Percentiles rank a stretch among this genome's conserved stretches.
phyloP scores from a whole-genome alignment of 2,888 invertebrate genomes.

The Agrochola litura region DNA sequence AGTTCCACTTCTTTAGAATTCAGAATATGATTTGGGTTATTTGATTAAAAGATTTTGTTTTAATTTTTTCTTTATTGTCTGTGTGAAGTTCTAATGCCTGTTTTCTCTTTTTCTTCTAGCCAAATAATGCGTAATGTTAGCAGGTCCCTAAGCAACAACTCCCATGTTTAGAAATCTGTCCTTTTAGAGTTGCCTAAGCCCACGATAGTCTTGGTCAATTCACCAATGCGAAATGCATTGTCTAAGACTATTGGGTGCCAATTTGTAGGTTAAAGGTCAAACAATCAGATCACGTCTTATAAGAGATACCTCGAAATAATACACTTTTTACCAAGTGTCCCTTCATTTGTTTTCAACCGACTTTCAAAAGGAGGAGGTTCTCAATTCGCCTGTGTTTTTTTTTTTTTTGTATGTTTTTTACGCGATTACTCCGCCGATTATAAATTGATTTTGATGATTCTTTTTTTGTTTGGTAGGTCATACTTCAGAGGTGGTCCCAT shows the following conservation, averaged over 20 bases:
- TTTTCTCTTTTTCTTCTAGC: not conserved
- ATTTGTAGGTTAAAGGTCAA: not conserved
- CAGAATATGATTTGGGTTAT: constrained; percentile 2
- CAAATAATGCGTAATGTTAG: not conserved
- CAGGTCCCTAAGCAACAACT: not conserved
- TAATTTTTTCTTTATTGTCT: too few species aligned
- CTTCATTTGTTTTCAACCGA: too few species aligned
- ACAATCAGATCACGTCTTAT: not conserved
- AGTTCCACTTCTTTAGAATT: constrained; percentile 3
- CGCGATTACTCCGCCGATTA: too few species aligned
- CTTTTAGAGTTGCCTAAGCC: not conserved
- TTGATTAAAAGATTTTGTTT: constrained; percentile 8
- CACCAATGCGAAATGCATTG: too few species aligned
- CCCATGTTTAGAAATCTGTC: not conserved
- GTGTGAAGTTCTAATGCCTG: not conserved
- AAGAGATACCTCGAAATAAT: not conserved
- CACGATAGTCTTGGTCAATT: too few species aligned
- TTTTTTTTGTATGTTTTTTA: too few species aligned
- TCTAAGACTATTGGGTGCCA: not conserved
- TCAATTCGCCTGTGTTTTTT: too few species aligned
- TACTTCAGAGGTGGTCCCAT: too few species aligned
- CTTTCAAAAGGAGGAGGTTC: too few species aligned
- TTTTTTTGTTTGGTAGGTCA: too few species aligned
- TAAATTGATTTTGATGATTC: too few species aligned
- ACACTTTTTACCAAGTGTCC: not conserved